These are phyloP conservation scores for Dryobota labecula DNA, from an alignment of 2,888 invertebrate species.

Conservation along the genomic window DNA sequence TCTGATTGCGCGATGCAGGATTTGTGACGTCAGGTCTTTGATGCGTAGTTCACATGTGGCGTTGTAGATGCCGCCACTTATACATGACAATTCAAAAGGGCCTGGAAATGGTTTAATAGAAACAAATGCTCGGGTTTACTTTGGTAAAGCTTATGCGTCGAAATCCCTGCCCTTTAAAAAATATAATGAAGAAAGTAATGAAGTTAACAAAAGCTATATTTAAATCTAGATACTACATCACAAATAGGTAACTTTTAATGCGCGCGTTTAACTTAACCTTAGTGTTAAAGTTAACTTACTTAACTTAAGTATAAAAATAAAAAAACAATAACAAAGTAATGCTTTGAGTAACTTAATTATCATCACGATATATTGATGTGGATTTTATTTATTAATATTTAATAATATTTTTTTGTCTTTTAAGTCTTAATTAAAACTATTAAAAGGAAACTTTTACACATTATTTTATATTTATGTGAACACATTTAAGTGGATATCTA, in stretches of 20 bases:
- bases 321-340: constrained; percentile 13
- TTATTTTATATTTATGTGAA: constrained; percentile 25
- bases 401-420: constrained; percentile 31
- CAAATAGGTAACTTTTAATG: constrained; percentile 65
- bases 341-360: constrained; percentile 57
- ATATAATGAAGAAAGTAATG: background rate
- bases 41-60: too few species aligned
- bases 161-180: too few species aligned
- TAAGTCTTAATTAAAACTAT: background rate
- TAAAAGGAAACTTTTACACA: constrained; percentile 16
- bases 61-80: too few species aligned
- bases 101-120: too few species aligned
- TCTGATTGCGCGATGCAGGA: too few species aligned
- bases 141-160: too few species aligned
- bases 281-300: constrained; percentile 20
- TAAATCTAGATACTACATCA: constrained; percentile 35
- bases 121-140: too few species aligned
- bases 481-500: constrained; percentile 57
- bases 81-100: too few species aligned
- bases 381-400: constrained; percentile 34
- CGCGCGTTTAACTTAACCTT: constrained; percentile 57
- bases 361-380: constrained; percentile 67
- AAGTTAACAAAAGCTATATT: constrained; percentile 12
- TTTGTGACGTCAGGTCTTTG: too few species aligned
- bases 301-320: background rate